These are phyloP conservation scores for Myanophis thanlyinensis DNA, from an alignment of 2,113 vertebrate species.

Conservation along the genomic window DNA sequence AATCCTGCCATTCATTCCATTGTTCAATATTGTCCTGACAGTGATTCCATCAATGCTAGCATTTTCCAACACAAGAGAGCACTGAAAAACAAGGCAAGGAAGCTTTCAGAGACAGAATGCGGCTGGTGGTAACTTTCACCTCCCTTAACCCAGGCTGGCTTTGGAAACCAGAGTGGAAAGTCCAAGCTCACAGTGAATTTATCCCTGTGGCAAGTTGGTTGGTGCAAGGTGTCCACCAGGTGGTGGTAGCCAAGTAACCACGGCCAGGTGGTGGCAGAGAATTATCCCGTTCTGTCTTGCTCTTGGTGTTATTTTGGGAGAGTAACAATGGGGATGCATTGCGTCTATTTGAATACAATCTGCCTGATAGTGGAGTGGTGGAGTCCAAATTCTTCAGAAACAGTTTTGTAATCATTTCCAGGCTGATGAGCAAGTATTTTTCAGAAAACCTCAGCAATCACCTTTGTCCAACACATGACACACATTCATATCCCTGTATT, in stretches of 20 bases:
- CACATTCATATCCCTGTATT: background rate
- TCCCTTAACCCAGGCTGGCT: background rate
- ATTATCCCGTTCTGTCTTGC: background rate
- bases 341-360: background rate
- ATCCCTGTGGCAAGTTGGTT: background rate
- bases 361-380: background rate
- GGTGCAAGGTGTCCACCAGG: background rate
- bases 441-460: background rate
- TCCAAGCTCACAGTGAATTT: accelerated
- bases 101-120: background rate
- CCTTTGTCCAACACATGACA: background rate
- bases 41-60: background rate
- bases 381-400: background rate
- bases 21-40: background rate
- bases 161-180: background rate
- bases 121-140: background rate
- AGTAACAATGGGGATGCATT: background rate
- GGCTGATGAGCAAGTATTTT: background rate
- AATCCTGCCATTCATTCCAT: background rate
- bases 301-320: background rate
- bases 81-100: background rate
- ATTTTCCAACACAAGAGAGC: background rate
- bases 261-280: background rate
- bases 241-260: background rate
- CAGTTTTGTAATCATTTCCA: background rate